Percentiles rank a stretch among this genome's conserved stretches.
These are phyloP conservation scores for Cladorhizidae sp. DNA, from an alignment of 37 sponge, comb jelly and placozoan genomes.

Conservation along the genomic window DNA sequence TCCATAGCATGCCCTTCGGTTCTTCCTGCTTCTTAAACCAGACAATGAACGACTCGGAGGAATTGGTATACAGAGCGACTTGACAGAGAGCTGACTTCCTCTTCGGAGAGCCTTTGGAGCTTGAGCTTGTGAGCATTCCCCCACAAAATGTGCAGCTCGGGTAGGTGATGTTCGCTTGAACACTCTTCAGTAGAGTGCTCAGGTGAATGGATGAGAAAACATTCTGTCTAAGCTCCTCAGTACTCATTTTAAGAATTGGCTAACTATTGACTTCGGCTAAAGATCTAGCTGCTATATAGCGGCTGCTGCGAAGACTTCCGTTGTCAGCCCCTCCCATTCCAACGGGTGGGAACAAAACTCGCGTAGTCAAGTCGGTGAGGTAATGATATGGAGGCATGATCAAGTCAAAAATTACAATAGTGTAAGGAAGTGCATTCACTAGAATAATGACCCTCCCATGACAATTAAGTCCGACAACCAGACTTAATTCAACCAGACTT, in stretches of 20 bases:
- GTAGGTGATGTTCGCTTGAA: slow-evolving; percentile 40
- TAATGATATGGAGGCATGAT: too few relatives aligned
- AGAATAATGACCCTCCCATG: too few relatives aligned
- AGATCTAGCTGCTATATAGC: too few relatives aligned
- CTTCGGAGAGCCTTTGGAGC: slow-evolving; percentile 36
- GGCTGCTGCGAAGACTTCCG: too few relatives aligned
- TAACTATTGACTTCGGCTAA: too few relatives aligned
- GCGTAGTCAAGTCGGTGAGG: too few relatives aligned
- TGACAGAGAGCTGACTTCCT: slow-evolving; percentile 54
- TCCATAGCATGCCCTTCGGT: slow-evolving; percentile 75
- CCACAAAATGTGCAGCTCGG: slow-evolving; percentile 63
- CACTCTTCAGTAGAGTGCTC: slow-evolving; percentile 53
- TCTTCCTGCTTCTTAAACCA: slow-evolving; percentile 70
- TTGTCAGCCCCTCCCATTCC: too few relatives aligned
- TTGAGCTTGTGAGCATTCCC: background rate
- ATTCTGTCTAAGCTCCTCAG: slow-evolving; percentile 56
- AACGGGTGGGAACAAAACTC: too few relatives aligned
- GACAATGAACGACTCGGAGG: slow-evolving; percentile 69
- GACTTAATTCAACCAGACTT: too few relatives aligned
- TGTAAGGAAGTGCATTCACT: too few relatives aligned
- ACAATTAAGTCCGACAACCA: too few relatives aligned
- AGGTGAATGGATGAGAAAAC: slow-evolving; percentile 78
- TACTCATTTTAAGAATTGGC: slow-evolving; percentile 12
- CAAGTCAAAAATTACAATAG: too few relatives aligned
- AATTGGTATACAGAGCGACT: slow-evolving; percentile 60